Conservation (phyloP, 2,888 invertebrate species). For the Pollenia griseotomentosa region DNA sequence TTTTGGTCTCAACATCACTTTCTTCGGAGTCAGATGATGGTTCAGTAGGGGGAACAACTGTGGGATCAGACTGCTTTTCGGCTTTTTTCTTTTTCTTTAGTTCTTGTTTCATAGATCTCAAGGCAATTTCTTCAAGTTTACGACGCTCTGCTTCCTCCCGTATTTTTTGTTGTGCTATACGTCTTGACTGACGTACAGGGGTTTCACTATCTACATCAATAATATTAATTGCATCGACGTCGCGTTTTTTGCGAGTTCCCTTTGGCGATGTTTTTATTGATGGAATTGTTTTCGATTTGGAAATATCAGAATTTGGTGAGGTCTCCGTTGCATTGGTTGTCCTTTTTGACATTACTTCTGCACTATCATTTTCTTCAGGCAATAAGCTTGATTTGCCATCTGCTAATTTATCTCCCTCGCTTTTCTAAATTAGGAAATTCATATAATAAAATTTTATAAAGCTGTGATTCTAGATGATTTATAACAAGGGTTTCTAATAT, state of each 20-base stretch:
- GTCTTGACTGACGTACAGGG: constrained; percentile 90
- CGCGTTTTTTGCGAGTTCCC: constrained; percentile 79
- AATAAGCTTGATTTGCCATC: background rate
- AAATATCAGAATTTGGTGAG: background rate
- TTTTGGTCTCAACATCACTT: constrained; percentile 81
- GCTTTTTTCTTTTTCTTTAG: constrained; percentile 85
- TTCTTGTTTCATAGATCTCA: constrained; percentile 88
- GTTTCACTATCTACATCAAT: constrained; percentile 81
- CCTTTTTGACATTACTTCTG: constrained; percentile 8
- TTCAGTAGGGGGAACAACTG: constrained; percentile 80
- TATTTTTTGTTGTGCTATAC: constrained; percentile 94
- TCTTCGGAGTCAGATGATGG: constrained; percentile 79
- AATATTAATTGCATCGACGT: constrained; percentile 83
- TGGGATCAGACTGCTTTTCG: constrained; percentile 82
- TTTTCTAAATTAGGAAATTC: constrained; percentile 39
- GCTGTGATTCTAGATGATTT: background rate
- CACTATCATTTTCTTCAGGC: background rate
- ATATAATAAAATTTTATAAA: background rate
- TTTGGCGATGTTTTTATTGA: constrained; percentile 53
- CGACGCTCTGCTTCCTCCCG: constrained; percentile 92
- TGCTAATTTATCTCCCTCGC: background rate
- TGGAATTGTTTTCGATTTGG: constrained; percentile 12
- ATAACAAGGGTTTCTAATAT: background rate
- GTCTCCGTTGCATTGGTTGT: background rate
- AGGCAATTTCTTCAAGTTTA: constrained; percentile 90